Evolutionary conservation across 2,113 vertebrate species (phyloP).

Genomic region (Calyptomena viridis): DNA sequence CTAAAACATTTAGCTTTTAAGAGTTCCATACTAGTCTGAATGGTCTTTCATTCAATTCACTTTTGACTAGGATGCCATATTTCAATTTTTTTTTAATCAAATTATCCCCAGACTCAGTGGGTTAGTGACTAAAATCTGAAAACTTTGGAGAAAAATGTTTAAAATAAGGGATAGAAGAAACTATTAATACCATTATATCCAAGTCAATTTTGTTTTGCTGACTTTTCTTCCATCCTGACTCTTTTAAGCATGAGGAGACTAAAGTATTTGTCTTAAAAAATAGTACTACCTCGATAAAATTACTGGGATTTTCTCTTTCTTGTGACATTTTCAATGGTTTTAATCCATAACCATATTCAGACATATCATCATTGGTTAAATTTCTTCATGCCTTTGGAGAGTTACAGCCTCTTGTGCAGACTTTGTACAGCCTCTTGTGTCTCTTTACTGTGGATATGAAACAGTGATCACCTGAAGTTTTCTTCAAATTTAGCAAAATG

Average conservation of each 20-base stretch:
- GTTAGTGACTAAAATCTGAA: background rate
- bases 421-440: background rate
- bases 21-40: background rate
- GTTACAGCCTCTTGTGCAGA: background rate
- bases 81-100: background rate
- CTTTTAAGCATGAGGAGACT: background rate
- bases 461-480: background rate
- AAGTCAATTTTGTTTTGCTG: background rate
- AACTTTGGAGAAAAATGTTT: slow-evolving; percentile 56
- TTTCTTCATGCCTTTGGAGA: background rate
- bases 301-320: background rate
- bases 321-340: background rate
- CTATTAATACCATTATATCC: background rate
- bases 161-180: slow-evolving; percentile 23
- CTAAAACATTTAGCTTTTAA: background rate
- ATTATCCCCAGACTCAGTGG: background rate
- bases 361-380: background rate
- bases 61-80: background rate
- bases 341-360: background rate
- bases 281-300: background rate
- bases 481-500: background rate
- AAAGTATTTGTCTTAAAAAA: background rate
- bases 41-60: background rate
- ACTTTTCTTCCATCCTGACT: background rate
- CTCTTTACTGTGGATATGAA: background rate